Conservation (phyloP, 2,797 vertebrate species). For the Macroramphosus scolopax region DNA sequence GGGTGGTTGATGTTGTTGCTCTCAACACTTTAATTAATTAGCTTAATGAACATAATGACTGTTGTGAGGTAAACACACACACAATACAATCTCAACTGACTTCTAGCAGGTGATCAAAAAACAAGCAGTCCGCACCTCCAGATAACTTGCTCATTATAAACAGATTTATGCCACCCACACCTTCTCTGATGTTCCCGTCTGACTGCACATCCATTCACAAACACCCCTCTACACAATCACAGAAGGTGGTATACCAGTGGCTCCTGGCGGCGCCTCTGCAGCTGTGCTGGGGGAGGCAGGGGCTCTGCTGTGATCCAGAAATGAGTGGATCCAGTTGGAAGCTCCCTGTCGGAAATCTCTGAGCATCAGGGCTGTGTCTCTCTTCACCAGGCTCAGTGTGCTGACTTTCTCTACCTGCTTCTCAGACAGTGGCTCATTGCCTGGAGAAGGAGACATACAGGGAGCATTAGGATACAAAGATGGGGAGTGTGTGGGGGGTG, state of each 20-base stretch:
- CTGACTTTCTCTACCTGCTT: constrained; percentile 82
- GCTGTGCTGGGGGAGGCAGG: constrained; percentile 33
- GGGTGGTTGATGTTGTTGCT: constrained; percentile 2
- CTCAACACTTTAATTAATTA: constrained; percentile 25
- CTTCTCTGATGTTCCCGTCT: constrained; percentile 3
- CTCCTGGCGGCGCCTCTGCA: constrained; percentile 37
- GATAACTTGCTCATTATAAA: too few species aligned
- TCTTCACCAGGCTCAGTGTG: constrained; percentile 79
- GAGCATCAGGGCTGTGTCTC: constrained; percentile 83
- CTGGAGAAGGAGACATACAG: constrained; percentile 35
- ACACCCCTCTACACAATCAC: constrained; percentile 16
- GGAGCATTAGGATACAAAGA: not conserved
- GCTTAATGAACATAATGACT: constrained; percentile 21
- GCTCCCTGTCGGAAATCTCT: constrained; percentile 84
- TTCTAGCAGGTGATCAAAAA: constrained; percentile 4
- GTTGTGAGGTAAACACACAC: not conserved
- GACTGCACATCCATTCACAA: constrained; percentile 9
- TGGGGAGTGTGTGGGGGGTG: not conserved
- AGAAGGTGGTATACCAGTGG: constrained; percentile 46
- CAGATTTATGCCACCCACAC: constrained; percentile 23
- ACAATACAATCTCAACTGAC: not conserved
- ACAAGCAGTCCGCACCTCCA: too few species aligned
- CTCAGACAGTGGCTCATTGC: constrained; percentile 70
- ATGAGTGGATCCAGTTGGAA: constrained; percentile 86
- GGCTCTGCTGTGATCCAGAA: constrained; percentile 77